A percentile compares a stretch with the other conserved stretches of the same genome.
Evolutionary conservation across 1,140 invertebrate genomes (phyloP).

Genomic region (Drosophila nigromelanica): DNA sequence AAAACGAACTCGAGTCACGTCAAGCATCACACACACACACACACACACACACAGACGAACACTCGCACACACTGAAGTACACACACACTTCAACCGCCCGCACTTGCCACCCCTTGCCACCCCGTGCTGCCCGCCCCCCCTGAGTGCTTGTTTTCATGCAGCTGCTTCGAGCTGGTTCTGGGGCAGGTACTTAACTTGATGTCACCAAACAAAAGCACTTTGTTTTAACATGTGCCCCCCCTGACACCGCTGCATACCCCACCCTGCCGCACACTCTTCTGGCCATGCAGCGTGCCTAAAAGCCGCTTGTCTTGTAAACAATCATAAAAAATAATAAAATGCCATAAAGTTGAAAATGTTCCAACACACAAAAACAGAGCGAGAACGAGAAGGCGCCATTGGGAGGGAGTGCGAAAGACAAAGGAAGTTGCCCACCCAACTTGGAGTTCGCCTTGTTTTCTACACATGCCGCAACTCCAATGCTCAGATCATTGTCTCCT

Average conservation of each 20-base stretch:
- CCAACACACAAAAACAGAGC: slow-evolving; percentile 2
- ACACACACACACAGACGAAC: not conserved
- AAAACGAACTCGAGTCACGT: slow-evolving; percentile 79
- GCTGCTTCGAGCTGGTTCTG: slow-evolving; percentile 35
- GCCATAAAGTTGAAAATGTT: slow-evolving; percentile 69
- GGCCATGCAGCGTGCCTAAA: slow-evolving; percentile 70
- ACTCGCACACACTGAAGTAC: slow-evolving; percentile 25
- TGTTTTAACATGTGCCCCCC: slow-evolving; percentile 75
- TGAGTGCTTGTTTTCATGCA: slow-evolving; percentile 73
- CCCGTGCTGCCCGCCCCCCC: not conserved
- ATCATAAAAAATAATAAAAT: slow-evolving; percentile 82
- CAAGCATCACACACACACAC: slow-evolving; percentile 54
- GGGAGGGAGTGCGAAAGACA: slow-evolving; percentile 1
- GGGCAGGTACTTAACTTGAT: slow-evolving; percentile 80
- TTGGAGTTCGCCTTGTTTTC: slow-evolving; percentile 8
- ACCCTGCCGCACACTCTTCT: not conserved
- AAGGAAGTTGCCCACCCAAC: slow-evolving; percentile 24
- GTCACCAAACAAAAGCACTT: slow-evolving; percentile 81
- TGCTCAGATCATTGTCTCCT: slow-evolving; percentile 50
- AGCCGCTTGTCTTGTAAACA: slow-evolving; percentile 81
- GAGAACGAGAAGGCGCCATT: not conserved
- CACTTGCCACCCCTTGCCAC: not conserved
- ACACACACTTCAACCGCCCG: slow-evolving; percentile 9
- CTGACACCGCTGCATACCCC: slow-evolving; percentile 29
- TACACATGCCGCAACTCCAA: slow-evolving; percentile 41